Base-by-base conservation (phyloP, 2,113 vertebrate genomes). In the Callopanchax toddi region DNA sequence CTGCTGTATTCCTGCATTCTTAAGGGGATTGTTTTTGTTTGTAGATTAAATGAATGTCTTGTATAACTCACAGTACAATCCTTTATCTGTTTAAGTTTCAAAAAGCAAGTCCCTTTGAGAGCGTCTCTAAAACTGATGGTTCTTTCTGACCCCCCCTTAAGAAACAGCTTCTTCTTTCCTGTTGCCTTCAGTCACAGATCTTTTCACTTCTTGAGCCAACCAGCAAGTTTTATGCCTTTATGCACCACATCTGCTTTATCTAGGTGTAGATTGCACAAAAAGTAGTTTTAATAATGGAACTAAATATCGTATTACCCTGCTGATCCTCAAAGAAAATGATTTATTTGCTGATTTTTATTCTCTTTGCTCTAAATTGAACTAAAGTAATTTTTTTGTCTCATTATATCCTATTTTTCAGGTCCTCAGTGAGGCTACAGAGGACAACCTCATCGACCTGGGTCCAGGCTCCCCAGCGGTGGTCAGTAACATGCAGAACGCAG, bases 381-480 rank as follows among this genome's bases (percentile, higher is more conserved):
- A 0, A 45, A 17, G n/a, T n/a, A 51, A 6, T 45, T 4, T 0
- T 1, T 12, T 9, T 25, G 15, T 73, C 9, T 70, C 23, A 15
- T 61, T 9, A 11, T 17, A 42, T 37, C n/a, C 49, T 26, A 34
- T 12, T 6, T 71, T 8, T 46, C 89, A 99, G 97, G 95, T 97
- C 6, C 90, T 99, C 83, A 97, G 86, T 2, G 96, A 99, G 54
- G 97, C 97, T 5, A 97, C 95, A 0, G 96, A 98, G 76, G 96
- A 99, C 86, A 99, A 98, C 83, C 92, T 99, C 72, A 99, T 99
- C 81, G 97, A 99, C 84, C 90, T 99, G 58, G 97, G 97, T 40
- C 97, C 97, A 0, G 97, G 96, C 32, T 99, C 97, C 55, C 97
- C 97, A 0, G 96, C 97, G 0, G 97, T 99, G 64, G 94, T 98